Conservation (phyloP, 2,888 invertebrate genomes). For the Spodoptera picta region DNA sequence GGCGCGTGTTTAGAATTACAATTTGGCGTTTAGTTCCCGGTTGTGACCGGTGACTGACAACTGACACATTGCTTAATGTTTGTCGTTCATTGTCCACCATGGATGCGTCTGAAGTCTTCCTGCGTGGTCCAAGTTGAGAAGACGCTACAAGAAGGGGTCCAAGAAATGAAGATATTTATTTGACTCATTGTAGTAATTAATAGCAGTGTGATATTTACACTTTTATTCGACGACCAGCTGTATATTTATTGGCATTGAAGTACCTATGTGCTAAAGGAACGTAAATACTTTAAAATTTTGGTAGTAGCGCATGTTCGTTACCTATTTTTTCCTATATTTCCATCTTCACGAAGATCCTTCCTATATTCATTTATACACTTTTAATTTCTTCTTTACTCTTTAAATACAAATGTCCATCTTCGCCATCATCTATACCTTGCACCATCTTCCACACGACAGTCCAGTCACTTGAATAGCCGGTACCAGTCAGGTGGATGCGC, state of each 20-base stretch:
- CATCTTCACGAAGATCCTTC: too few relatives aligned
- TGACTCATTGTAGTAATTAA: too few relatives aligned
- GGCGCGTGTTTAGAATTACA: conserved; percentile 52
- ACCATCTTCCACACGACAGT: conserved; percentile 32
- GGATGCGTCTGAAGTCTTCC: conserved; percentile 48
- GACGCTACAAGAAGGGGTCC: background rate
- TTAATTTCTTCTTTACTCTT: background rate
- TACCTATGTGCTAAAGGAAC: too few relatives aligned
- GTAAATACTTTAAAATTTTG: too few relatives aligned
- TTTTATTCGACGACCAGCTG: too few relatives aligned
- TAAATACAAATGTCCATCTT: rapidly evolving
- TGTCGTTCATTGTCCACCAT: conserved; percentile 46
- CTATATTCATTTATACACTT: background rate
- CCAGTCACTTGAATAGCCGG: conserved; percentile 53
- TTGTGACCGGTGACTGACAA: conserved; percentile 46
- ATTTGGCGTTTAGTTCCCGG: conserved; percentile 48
- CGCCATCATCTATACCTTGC: conserved; percentile 33
- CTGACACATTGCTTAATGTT: conserved; percentile 58
- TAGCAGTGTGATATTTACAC: too few relatives aligned
- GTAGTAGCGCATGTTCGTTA: too few relatives aligned
- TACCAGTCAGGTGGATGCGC: conserved; percentile 65
- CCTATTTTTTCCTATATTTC: too few relatives aligned
- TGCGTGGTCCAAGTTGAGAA: conserved; percentile 28
- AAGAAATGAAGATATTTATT: background rate
- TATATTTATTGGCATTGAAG: too few relatives aligned